Evolutionary conservation across 1,140 invertebrate genomes (phyloP), one percentile per base, ranked within the genome.

Genomic region (Homarus americanus): DNA sequence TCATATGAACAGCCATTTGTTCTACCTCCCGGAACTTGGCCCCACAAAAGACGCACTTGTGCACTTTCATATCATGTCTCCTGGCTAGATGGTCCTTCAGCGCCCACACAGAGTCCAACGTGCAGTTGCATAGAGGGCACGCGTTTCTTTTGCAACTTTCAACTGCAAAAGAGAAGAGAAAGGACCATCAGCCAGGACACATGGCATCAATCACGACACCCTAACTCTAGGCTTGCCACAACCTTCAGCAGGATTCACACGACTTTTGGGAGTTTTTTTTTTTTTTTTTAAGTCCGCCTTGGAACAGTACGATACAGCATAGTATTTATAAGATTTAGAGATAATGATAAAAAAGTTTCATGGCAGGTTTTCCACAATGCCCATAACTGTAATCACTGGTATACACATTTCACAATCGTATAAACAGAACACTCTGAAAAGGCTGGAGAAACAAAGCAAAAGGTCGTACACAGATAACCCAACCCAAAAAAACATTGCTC

Each of bases 21-120:
- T 92, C 92, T 88, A 92, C 82, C 86, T 92, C 92, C 28, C 92
- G 90, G 92, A 92, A 92, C 92, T 92, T 92, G 92, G 92, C 92
- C 82, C 92, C 92, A 92, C 92, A 92, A 92, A 92, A 92, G 79
- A 91, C 86, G 86, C 92, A 92, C 89, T 92, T 92, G 85, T 92
- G 92, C 66, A 92, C 92, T 92, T 92, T 92, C 92, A 92, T 92
- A 92, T 92, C 92, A 92, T 92, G 92, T 91, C 92, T 92, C 89
- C 92, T 92, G 92, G 92, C 92, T 88, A 92, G 91, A 91, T 92
- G 92, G 89, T 92, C 92, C 92, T 92, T 92, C 63, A 92, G 92
- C 85, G 90, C 89, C 92, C 92, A 92, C 82, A 92, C 92, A 91
- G 92, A 92, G 89, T 92, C 92, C 89, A 92, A 91, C 79, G 89